These are phyloP conservation scores for Leptarthrus brevirostris DNA, from an alignment of 2,888 invertebrate species.

Conservation along the genomic window DNA sequence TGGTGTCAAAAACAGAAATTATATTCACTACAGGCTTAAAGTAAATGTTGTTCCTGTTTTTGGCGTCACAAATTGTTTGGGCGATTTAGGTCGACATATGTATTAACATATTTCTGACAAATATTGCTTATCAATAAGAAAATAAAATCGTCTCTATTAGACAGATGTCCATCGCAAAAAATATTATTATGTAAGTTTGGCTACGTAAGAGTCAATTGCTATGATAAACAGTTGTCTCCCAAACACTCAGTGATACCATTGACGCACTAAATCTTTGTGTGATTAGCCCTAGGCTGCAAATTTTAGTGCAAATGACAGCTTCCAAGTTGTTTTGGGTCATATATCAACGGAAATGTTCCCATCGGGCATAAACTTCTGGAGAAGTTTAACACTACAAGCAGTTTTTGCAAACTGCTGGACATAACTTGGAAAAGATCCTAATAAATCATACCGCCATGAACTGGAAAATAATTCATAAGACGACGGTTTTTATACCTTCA, in stretches of 20 bases:
- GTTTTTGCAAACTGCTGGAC: neutral
- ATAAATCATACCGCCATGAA: slow-evolving; percentile 33
- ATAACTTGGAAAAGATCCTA: slow-evolving; percentile 7
- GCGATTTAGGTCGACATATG: too few relatives aligned
- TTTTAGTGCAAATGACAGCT: slow-evolving; percentile 37
- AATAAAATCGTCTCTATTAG: too few relatives aligned
- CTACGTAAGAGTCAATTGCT: neutral
- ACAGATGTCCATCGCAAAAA: too few relatives aligned
- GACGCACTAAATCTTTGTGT: slow-evolving; percentile 17
- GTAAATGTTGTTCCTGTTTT: too few relatives aligned
- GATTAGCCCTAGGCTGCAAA: slow-evolving; percentile 31
- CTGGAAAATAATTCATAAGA: slow-evolving; percentile 14
- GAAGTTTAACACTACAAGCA: slow-evolving; percentile 13
- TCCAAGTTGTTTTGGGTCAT: slow-evolving; percentile 30
- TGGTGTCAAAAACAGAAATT: too few relatives aligned
- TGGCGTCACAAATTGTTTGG: too few relatives aligned
- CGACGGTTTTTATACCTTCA: neutral
- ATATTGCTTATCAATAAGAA: too few relatives aligned
- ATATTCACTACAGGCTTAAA: too few relatives aligned
- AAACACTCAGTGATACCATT: neutral
- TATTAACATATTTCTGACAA: too few relatives aligned
- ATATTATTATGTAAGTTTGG: too few relatives aligned
- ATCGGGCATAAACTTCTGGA: slow-evolving; percentile 15
- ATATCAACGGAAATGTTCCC: slow-evolving; percentile 39
- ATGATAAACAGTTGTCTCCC: neutral